Percentiles rank a stretch among this genome's conserved stretches.
Conservation (phyloP, 2,113 vertebrate species). For the Oenanthe oenanthe region DNA sequence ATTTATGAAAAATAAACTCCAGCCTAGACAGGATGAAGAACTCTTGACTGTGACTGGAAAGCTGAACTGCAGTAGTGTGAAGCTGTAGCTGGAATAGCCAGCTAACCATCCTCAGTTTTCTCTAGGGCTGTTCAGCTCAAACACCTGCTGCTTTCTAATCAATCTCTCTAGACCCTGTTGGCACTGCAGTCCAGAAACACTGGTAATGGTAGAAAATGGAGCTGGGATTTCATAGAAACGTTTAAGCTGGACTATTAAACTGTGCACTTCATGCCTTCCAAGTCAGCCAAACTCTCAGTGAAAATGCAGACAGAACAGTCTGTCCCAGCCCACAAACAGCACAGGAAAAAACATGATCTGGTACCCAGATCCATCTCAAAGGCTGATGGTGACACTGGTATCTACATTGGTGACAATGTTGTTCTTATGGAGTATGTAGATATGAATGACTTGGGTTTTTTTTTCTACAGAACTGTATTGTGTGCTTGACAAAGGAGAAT, state of each 20-base stretch:
- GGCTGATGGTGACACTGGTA: neutral
- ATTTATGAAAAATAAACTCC: neutral
- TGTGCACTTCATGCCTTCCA: neutral
- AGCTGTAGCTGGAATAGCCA: neutral
- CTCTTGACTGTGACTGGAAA: neutral
- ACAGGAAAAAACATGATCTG: accelerated
- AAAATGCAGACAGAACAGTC: accelerated
- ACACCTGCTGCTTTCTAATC: neutral
- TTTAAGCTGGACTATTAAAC: neutral
- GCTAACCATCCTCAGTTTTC: neutral
- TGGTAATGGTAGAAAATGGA: neutral
- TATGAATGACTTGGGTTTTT: accelerated
- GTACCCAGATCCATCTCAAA: neutral
- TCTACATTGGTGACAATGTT: neutral
- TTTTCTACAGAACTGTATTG: neutral
- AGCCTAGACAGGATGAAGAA: neutral
- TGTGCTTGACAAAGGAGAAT: neutral
- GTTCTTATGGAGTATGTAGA: neutral
- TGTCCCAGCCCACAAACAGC: neutral
- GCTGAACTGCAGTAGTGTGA: neutral
- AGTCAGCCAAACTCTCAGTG: neutral
- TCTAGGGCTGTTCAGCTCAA: neutral
- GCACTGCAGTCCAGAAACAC: neutral
- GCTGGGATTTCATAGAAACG: neutral
- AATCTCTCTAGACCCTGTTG: neutral